Base-by-base conservation (phyloP, 2,888 invertebrate species). In the Stenodera caucasica region DNA sequence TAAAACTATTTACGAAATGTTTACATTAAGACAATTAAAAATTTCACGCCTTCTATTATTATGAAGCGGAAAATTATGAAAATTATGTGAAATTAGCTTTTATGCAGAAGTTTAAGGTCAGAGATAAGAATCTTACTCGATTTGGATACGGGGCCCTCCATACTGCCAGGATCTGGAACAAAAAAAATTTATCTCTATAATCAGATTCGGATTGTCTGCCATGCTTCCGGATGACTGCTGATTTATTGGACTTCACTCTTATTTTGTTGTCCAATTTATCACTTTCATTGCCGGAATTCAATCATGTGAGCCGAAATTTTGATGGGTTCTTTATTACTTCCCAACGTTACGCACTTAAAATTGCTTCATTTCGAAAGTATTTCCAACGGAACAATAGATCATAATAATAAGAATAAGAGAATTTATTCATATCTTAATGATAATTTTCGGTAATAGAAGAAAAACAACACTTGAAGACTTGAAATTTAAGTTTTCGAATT, bases 61-160 rank as follows among this genome's bases (percentile, higher is more conserved):
- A 11, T 9, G 18, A 18, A 33, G 33, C 14, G 2, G 18, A 12
- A 30, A 45, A 45, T 23, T n/a, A 11, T 45, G 18, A 12, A 30
- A 45, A 45, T 23, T n/a, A 11, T 45, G 45, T 5, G 45, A 45
- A 23, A 33, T 2, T n/a, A n/a, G 2, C 12, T 8, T 37, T 21
- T 0, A 21, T 30, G 9, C 30, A 23, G 12, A 23, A 45, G 23
- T 45, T 45, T 45, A 45, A 45, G 23, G 45, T 45, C 30, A 30
- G 8, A 30, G 6, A 30, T 6, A 30, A 23, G 12, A 32, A 23
- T 49, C 74, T 76, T 70, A 76, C 76, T 75, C 66, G 75, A 72
- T 68, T 72, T 75, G 62, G 72, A 72, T 57, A 73, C 73, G 70
- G 73, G 71, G 63, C 71, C 61, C 63, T 72, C 72, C 75, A 76